Base-by-base conservation (phyloP, 2,888 invertebrate genomes). In the Dolichopus griseipennis region DNA sequence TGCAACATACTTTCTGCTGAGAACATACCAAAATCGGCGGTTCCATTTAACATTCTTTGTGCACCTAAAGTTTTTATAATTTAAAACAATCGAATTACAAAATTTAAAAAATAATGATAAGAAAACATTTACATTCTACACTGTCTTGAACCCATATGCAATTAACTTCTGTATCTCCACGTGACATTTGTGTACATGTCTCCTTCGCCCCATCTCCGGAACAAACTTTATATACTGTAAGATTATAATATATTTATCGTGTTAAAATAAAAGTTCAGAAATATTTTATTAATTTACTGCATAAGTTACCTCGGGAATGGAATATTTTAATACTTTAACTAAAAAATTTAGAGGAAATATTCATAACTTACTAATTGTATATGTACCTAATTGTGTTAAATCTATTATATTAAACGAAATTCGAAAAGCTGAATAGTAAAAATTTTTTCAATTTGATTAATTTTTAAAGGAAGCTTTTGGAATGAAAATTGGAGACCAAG, bases 1-100 rank as follows among this genome's bases (percentile, higher is more conserved):
- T 89, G 76, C 1, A 88, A 75, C 6, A 86, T 82, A 73, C 87
- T 87, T 75, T 89, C 89, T 4, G 88, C 85, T 0, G 83, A 81
- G 74, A 89, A 85, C 61, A 85, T 77, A 0, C 86, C 88, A 68
- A 89, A 82, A 72, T 88, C 85, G 0, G 84, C 86, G 27, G 82
- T 75, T 0, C 83, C 84, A 6, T 81, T 77, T 0, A 82, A 78
- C 64, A 89, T 75, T 71, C 83, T 83, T 10, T 87, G 74, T 0
- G 88, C 84, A 52, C 52, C 52, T 52, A 18, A n/a, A 6, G 5
- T 27, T 4, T 27, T 27, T 27, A 52, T 52, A 27, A 27, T 27
- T 27, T 4, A 27, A 27, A 27, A 27, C 27, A 27, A 52, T 52
- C 18, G 4, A 52, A 52, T 15, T 18, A 52, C 2, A 52, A 52